Evolutionary conservation across 2,113 vertebrate genomes (phyloP), one percentile per base, ranked within the genome.

Genomic region (Hydrochoerus hydrochaeris): DNA sequence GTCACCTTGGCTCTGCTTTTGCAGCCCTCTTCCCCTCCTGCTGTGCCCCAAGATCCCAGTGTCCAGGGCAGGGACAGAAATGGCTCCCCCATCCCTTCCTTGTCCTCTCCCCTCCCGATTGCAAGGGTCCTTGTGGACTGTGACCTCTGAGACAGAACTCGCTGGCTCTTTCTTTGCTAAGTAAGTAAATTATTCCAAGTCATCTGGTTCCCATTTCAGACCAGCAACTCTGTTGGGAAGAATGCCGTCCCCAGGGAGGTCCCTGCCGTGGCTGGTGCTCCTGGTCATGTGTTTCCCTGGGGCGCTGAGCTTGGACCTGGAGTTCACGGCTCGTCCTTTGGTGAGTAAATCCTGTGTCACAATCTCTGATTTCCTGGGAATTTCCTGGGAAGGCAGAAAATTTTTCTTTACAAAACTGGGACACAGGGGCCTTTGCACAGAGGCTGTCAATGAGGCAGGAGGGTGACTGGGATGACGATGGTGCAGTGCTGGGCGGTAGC

Each of bases 281-380:
- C 30, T 98, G 78, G 44, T 85, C 85, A 93, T 97, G 60, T 97
- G 83, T 44, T 97, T 89, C 94, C 98, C 94, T 75, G 97, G 97
- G 87, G 92, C 57, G 1, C 67, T 91, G 85, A 95, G 65, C 81
- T 92, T 94, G 89, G 92, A 60, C 57, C 93, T 96, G 28, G 71
- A 84, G 2, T 83, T 97, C 1, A 7, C 93, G 58, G 4, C 81
- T 46, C 65, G 57, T 81, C 94, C 97, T 20, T 10, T 32, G 71
- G 99, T 99, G 95, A 99, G 99, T 99, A 97, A 97, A 90, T 20
- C 38, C 38, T 14, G 0, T 46, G 0, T 78, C 54, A 24, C 32
- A 52, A 2, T 85, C 88, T 89, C 58, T 91, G 67, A 82, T 54
- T 95, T 96, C 58, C 85, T 92, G 71, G 90, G 67, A 88, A 80